phyloP scores from a whole-genome alignment of 2,113 vertebrate genomes.

The Aphyosemion australe region DNA sequence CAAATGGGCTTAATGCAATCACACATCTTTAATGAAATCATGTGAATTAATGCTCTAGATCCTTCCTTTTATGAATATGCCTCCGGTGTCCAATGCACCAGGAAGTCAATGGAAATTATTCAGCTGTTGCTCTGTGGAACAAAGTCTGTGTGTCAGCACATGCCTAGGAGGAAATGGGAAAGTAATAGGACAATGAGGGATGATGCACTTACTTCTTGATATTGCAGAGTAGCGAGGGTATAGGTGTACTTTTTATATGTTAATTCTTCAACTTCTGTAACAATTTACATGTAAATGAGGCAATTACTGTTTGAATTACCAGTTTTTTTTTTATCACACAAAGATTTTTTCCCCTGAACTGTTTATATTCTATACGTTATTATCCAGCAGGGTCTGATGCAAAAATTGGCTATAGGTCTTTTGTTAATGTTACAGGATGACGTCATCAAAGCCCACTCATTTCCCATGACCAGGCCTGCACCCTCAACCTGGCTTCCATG shows the following conservation, averaged over 20 bases:
- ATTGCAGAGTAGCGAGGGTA: slow-evolving; percentile 52
- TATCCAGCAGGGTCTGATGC: slow-evolving; percentile 7
- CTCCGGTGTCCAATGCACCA: slow-evolving; percentile 69
- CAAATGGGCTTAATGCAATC: slow-evolving; percentile 67
- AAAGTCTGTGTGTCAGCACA: slow-evolving; percentile 71
- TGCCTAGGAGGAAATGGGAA: slow-evolving; percentile 65
- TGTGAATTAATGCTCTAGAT: slow-evolving; percentile 75
- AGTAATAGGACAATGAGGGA: slow-evolving; percentile 69
- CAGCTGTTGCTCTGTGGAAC: slow-evolving; percentile 62
- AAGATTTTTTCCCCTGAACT: slow-evolving; percentile 16
- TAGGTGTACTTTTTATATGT: slow-evolving; percentile 51
- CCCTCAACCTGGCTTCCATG: too few relatives aligned
- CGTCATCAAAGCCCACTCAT: too few relatives aligned
- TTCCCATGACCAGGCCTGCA: too few relatives aligned
- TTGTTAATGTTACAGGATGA: too few relatives aligned
- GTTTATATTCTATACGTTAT: not conserved
- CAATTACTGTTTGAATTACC: slow-evolving; percentile 48
- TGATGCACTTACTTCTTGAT: slow-evolving; percentile 72
- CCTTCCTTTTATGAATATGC: slow-evolving; percentile 74
- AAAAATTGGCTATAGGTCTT: slow-evolving; percentile 22
- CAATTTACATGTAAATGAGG: slow-evolving; percentile 52
- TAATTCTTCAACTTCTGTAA: slow-evolving; percentile 54
- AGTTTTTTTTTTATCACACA: slow-evolving; percentile 26
- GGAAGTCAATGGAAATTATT: slow-evolving; percentile 75
- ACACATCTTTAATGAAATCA: slow-evolving; percentile 75